phyloP scores from a whole-genome alignment of 2,113 vertebrate genomes.

The Leptobrachium ailaonicum region DNA sequence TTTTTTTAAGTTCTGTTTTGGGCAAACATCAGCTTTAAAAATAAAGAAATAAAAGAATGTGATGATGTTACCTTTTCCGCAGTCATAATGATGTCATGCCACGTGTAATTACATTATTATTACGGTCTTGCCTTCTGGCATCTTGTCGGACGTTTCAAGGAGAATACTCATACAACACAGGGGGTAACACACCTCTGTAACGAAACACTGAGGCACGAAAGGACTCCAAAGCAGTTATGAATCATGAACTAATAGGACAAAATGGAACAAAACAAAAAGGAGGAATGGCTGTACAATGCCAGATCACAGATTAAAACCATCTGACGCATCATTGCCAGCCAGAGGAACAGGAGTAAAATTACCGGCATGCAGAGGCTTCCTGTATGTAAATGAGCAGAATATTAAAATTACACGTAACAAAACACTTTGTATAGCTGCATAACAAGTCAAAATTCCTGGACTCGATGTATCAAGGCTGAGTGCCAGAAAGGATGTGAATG shows the following conservation, averaged over 20 bases:
- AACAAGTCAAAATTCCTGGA: too few relatives aligned
- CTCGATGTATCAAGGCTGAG: too few relatives aligned
- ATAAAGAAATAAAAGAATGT: too few relatives aligned
- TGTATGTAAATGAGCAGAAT: neutral
- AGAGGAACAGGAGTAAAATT: neutral
- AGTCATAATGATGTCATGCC: neutral
- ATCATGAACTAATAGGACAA: slow-evolving; percentile 18
- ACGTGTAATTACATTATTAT: neutral
- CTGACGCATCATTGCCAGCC: neutral
- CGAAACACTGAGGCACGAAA: slow-evolving; percentile 1
- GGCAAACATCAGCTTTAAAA: too few relatives aligned
- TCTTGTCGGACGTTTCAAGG: neutral
- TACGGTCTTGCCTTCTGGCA: neutral
- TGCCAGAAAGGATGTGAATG: too few relatives aligned
- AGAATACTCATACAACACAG: neutral
- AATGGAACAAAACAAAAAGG: slow-evolving; percentile 15
- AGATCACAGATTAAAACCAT: neutral
- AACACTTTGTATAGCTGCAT: too few relatives aligned
- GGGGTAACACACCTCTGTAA: neutral
- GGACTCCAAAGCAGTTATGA: neutral
- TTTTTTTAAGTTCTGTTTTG: too few relatives aligned
- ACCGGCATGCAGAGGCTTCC: neutral
- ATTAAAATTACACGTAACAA: too few relatives aligned
- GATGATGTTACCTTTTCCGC: too few relatives aligned
- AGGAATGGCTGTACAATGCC: slow-evolving; percentile 18